Conservation (phyloP, 2,797 vertebrate genomes). For the Myotis pilosus region DNA sequence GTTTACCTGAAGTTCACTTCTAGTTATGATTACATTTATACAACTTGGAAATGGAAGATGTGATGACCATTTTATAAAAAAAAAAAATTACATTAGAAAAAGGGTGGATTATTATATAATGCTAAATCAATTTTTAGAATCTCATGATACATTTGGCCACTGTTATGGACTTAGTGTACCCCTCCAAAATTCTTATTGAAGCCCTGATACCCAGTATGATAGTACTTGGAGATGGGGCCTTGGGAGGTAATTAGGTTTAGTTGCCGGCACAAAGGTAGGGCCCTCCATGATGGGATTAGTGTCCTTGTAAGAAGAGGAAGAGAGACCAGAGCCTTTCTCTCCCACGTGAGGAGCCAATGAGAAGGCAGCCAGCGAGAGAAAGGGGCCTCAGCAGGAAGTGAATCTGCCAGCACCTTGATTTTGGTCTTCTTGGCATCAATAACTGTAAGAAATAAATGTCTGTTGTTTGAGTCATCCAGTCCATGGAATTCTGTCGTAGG, state of each 20-base stretch:
- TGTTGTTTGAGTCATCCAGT: background rate
- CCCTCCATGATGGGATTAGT: background rate
- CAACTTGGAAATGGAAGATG: background rate
- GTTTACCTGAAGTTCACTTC: background rate
- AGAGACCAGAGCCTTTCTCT: background rate
- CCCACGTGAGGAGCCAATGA: background rate
- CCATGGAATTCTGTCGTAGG: background rate
- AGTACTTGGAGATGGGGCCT: background rate
- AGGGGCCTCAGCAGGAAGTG: background rate
- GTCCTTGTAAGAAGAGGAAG: background rate
- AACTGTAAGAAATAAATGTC: background rate
- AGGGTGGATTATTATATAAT: background rate
- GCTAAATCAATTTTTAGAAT: conserved; percentile 18
- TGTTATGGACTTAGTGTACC: background rate
- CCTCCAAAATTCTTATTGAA: background rate
- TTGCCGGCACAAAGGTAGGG: background rate
- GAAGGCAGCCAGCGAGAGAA: background rate
- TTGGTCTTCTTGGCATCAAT: background rate
- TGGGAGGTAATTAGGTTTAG: background rate
- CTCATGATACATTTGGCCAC: conserved; percentile 48
- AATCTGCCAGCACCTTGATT: background rate
- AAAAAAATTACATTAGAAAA: background rate
- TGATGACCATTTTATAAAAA: background rate
- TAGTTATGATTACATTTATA: conserved; percentile 3
- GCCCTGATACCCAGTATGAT: background rate